These are phyloP conservation scores for Archegozetes longisetosus DNA, from an alignment of 1,140 invertebrate genomes.

Conservation along the genomic window DNA sequence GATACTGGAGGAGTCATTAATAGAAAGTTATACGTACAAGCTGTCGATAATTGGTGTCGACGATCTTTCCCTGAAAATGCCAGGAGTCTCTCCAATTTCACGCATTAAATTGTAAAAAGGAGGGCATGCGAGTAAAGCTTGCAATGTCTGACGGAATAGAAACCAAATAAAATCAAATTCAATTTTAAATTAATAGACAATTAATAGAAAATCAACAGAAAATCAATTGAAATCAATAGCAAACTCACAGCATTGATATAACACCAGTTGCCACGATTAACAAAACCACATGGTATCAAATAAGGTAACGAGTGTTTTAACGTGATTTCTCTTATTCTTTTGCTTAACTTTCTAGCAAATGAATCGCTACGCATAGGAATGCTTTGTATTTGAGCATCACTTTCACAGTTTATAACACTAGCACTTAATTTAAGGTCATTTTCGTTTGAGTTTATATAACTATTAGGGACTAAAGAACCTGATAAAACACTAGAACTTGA, in stretches of 20 bases:
- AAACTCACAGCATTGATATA: constrained; percentile 63
- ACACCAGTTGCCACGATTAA: constrained; percentile 83
- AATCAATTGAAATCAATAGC: neutral
- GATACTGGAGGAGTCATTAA: too few species aligned
- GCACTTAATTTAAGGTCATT: neutral
- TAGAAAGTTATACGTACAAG: constrained; percentile 58
- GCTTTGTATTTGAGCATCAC: neutral
- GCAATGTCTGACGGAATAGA: constrained; percentile 26
- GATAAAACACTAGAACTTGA: neutral
- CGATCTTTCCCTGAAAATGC: constrained; percentile 36
- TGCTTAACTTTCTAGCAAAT: neutral
- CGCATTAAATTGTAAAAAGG: constrained; percentile 80
- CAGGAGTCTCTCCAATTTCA: constrained; percentile 37
- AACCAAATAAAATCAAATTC: constrained; percentile 10
- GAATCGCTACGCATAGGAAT: constrained; percentile 7
- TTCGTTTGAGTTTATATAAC: neutral
- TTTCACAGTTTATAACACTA: neutral
- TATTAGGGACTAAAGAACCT: neutral
- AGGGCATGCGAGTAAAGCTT: constrained; percentile 71
- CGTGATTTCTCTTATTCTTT: constrained; percentile 14
- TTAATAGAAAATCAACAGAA: neutral
- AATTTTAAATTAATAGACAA: neutral
- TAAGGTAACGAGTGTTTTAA: constrained; percentile 19
- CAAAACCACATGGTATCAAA: constrained; percentile 56
- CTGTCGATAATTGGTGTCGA: constrained; percentile 75